Base-by-base conservation (phyloP, 37 sponge, comb jelly and placozoan genomes). In the Cladorhizidae sp. region DNA sequence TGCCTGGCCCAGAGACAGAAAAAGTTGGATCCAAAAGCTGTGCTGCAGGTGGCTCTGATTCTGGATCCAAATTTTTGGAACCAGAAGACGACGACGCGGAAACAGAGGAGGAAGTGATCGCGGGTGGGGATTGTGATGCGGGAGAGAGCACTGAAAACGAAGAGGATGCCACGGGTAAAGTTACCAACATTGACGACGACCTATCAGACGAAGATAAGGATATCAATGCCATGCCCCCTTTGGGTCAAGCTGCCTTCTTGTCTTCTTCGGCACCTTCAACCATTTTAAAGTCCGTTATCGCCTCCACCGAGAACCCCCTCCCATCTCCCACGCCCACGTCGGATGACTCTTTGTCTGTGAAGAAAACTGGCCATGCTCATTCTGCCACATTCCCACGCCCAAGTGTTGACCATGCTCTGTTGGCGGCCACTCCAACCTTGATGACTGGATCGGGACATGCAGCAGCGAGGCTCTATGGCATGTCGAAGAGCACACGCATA, bases 41-140 rank as follows among this genome's bases (percentile, higher is more conserved):
- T 45, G 14, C 29, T 28, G 62, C 28, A 29, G 29, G 12, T 28
- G 62, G 5, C 3, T 23, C 28, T 23, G 62, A 12, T 23, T 33
- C 56, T 15, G 35, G 54, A 2, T 15, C 36, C 25, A 29, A 74
- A 7, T 35, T 9, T 3, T 14, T 32, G 40, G 77, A 78, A 32
- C 49, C 22, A 17, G 83, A 82, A 32, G 83, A 62, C 11, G 83
- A 82, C 0, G 79, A 78, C 12, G 76, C 22, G 67, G 85, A 75
- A 5, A 57, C 49, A 14, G 64, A 83, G 70, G 68, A 67, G 11
- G 68, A 67, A 38, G 68, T 38, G 33, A 5, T 20, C 18, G 26
- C 37, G 8, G 68, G 20, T 31, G 68, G 39, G 8, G 68, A 67
- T 29, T 6, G 9, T 31, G 68, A 67, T 67, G 68, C 18, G 2